These are phyloP conservation scores for Scyliorhinus canicula DNA, from an alignment of 2,797 vertebrate genomes.

Conservation along the genomic window DNA sequence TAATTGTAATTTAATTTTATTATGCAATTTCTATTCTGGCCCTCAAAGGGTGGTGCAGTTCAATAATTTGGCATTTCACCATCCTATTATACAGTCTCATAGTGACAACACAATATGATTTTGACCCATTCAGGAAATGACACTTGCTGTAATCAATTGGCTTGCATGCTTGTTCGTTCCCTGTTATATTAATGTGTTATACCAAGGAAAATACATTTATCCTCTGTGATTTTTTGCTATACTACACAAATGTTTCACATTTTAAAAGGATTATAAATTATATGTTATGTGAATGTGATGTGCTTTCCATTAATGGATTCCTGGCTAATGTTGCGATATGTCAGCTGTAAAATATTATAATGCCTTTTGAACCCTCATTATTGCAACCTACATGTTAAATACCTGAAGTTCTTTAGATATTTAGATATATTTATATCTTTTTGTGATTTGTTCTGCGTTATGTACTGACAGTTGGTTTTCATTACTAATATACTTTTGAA, in stretches of 20 bases:
- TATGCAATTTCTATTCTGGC: neutral
- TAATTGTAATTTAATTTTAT: neutral
- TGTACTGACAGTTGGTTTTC: neutral
- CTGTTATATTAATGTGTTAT: conserved; percentile 12
- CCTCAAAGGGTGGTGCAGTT: neutral
- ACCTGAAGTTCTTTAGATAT: conserved; percentile 28
- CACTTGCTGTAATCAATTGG: neutral
- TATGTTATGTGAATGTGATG: conserved; percentile 26
- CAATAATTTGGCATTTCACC: neutral
- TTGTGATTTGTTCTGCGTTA: neutral
- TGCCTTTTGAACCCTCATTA: conserved; percentile 2
- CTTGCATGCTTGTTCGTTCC: neutral
- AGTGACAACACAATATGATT: neutral
- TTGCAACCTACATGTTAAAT: conserved; percentile 23
- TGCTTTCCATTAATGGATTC: conserved; percentile 29
- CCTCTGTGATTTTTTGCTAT: conserved; percentile 7
- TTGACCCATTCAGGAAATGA: conserved; percentile 4
- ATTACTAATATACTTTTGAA: conserved; percentile 11
- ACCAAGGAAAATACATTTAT: conserved; percentile 25
- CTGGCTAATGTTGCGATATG: conserved; percentile 28
- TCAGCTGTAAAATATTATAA: conserved; percentile 31
- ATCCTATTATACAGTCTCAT: neutral
- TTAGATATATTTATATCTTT: conserved; percentile 15
- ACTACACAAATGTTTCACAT: conserved; percentile 12
- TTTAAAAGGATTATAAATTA: conserved; percentile 36